phyloP scores from a whole-genome alignment of 2,888 invertebrate genomes.

The Chalcis sispes region DNA sequence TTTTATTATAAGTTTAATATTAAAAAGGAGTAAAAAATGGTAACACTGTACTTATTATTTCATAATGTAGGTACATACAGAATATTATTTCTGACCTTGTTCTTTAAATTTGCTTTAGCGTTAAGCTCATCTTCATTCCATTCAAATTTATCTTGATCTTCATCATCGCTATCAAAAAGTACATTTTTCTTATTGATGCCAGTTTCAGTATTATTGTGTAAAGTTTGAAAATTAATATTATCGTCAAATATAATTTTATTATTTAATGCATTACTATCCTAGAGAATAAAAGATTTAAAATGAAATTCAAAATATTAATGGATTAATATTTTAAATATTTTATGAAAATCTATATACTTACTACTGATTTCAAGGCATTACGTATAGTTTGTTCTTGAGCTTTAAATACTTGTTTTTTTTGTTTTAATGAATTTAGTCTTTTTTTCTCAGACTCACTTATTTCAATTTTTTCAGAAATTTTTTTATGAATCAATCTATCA shows the following conservation, averaged over 20 bases:
- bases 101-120: slow-evolving; percentile 81
- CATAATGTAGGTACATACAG: not conserved
- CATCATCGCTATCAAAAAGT: slow-evolving; percentile 77
- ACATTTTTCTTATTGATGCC: slow-evolving; percentile 54
- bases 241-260: slow-evolving; percentile 75
- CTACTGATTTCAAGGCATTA: slow-evolving; percentile 80
- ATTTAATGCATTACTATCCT: slow-evolving; percentile 57
- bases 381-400: slow-evolving; percentile 82
- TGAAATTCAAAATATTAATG: slow-evolving; percentile 30
- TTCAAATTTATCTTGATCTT: slow-evolving; percentile 78
- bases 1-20: no score
- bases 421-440: slow-evolving; percentile 82
- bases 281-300: slow-evolving; percentile 20
- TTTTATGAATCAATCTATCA: not conserved
- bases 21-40: no score
- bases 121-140: slow-evolving; percentile 79
- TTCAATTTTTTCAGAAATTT: not conserved
- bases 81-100: slow-evolving; percentile 78
- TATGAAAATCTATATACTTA: slow-evolving; percentile 73
- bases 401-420: slow-evolving; percentile 81
- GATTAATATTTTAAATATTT: slow-evolving; percentile 37
- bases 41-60: no score
- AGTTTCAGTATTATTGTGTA: slow-evolving; percentile 58
- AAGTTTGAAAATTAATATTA: slow-evolving; percentile 74
- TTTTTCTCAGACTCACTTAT: slow-evolving; percentile 74